These are phyloP conservation scores for Trachythela sp. DNA, from an alignment of 64 coral and sea anemone genomes.

Conservation along the genomic window DNA sequence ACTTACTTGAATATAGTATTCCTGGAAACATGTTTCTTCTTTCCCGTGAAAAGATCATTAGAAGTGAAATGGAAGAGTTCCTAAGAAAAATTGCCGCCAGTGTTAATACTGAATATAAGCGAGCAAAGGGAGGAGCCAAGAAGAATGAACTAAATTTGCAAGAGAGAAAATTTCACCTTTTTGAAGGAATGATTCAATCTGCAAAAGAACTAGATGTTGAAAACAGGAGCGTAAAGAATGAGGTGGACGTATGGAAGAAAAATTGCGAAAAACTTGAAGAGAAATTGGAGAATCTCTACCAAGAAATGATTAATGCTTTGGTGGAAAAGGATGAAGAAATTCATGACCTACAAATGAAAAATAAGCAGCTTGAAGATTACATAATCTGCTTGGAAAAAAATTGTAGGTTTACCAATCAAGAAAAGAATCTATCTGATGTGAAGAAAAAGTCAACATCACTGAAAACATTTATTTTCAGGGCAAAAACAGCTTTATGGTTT, in stretches of 20 bases:
- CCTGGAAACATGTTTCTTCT: not conserved
- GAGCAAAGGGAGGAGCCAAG: not conserved
- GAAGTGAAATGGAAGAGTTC: not conserved
- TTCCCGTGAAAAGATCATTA: not conserved
- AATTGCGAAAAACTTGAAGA: not conserved
- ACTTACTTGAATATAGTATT: not conserved
- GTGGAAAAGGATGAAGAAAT: constrained; percentile 9
- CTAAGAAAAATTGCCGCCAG: not conserved
- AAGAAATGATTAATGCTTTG: not conserved
- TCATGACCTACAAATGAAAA: not conserved
- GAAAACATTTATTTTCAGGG: constrained; percentile 26
- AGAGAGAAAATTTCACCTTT: not conserved
- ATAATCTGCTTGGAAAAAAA: constrained; percentile 1
- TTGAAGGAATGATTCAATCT: not conserved
- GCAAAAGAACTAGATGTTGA: not conserved
- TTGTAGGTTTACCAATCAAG: not conserved
- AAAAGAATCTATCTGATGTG: constrained; percentile 1
- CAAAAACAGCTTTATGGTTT: constrained; percentile 29
- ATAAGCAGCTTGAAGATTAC: not conserved
- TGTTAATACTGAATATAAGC: not conserved
- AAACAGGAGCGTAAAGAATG: not conserved
- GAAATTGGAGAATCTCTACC: constrained; percentile 11
- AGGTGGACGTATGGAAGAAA: constrained; percentile 16
- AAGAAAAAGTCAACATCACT: not conserved
- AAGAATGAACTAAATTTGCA: not conserved